Conservation (phyloP, 2,797 vertebrate genomes). For the Buceros bicornis region DNA sequence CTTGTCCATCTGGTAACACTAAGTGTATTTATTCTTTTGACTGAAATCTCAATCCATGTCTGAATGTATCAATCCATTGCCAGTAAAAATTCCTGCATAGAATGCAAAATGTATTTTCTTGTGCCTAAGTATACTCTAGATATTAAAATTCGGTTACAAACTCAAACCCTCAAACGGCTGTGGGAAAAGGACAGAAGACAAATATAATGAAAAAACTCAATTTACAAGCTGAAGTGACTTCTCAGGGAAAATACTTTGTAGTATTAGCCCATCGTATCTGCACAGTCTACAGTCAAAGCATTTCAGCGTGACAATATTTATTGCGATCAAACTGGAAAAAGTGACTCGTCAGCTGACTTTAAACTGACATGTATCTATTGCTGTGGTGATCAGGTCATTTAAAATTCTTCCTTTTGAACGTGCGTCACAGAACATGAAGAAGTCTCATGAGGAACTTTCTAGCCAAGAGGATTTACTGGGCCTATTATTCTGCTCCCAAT, state of each 20-base stretch:
- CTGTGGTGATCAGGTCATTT: neutral
- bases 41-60: neutral
- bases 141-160: neutral
- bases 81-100: neutral
- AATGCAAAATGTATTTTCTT: neutral
- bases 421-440: slow-evolving; percentile 49
- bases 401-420: slow-evolving; percentile 50
- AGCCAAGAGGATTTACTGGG: slow-evolving; percentile 57
- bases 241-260: neutral
- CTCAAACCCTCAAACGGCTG: neutral
- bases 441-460: slow-evolving; percentile 60
- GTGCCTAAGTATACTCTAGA: fast-evolving
- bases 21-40: neutral
- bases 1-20: neutral
- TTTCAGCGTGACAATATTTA: slow-evolving; percentile 1
- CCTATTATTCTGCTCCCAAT: slow-evolving; percentile 62
- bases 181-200: neutral
- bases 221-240: neutral
- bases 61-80: neutral
- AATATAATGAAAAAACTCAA: neutral
- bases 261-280: neutral
- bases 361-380: neutral
- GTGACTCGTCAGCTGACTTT: slow-evolving; percentile 42
- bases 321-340: slow-evolving; percentile 35
- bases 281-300: neutral